Conservation (phyloP, 2,888 invertebrate genomes). For the Athalia cordata region DNA sequence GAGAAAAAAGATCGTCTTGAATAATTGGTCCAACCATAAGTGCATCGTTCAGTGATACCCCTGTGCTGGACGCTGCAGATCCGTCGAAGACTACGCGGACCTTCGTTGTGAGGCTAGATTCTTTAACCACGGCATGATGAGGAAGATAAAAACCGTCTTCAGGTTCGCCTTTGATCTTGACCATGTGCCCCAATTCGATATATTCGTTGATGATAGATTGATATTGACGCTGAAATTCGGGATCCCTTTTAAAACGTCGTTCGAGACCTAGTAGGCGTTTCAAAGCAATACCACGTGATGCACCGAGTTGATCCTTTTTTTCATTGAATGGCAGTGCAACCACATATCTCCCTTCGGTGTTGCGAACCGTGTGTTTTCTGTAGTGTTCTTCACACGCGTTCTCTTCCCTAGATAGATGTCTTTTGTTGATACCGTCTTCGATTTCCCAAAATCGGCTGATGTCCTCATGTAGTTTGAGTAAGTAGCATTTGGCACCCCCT, state of each 20-base stretch:
- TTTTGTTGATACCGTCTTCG: background rate
- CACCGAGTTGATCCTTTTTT: constrained; percentile 17
- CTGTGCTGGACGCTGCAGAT: constrained; percentile 48
- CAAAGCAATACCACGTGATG: constrained; percentile 34
- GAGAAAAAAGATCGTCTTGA: constrained; percentile 55
- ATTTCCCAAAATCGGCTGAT: constrained; percentile 37
- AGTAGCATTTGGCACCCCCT: constrained; percentile 6
- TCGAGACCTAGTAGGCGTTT: constrained; percentile 44
- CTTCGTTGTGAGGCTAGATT: constrained; percentile 53
- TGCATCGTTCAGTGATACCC: constrained; percentile 56
- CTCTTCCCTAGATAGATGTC: background rate
- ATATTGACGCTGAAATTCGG: constrained; percentile 42
- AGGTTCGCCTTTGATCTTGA: constrained; percentile 10
- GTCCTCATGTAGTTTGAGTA: constrained; percentile 41
- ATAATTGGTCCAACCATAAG: constrained; percentile 57
- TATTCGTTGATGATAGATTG: constrained; percentile 44
- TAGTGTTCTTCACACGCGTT: constrained; percentile 46
- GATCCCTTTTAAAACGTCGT: constrained; percentile 41
- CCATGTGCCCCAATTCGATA: constrained; percentile 46
- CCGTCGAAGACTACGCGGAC: constrained; percentile 54
- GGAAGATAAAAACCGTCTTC: constrained; percentile 44
- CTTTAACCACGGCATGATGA: constrained; percentile 54
- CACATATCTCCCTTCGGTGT: constrained; percentile 41
- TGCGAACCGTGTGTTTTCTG: background rate
- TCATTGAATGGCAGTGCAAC: constrained; percentile 47